A percentile compares a stretch with the other conserved stretches of the same genome.
Evolutionary conservation across 2,797 vertebrate species (phyloP).

Genomic region (Graptemys geographica): DNA sequence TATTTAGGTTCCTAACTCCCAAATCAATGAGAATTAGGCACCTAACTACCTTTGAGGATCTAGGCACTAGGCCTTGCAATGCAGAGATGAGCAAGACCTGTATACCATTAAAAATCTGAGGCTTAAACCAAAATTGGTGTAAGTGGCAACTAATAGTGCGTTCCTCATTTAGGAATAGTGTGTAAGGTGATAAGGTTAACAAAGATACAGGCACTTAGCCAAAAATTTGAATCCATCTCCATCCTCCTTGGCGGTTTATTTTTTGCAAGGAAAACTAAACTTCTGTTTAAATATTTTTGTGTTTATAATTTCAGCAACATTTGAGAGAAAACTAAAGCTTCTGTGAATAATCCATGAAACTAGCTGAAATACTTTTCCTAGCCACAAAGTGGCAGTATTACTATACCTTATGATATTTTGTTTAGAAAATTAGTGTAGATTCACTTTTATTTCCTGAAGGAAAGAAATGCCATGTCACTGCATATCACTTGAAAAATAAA

Average conservation of each 20-base stretch:
- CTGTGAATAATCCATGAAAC: not conserved
- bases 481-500: not conserved
- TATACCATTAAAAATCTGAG: not conserved
- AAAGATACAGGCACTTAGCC: not conserved
- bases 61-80: not conserved
- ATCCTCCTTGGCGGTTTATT: not conserved
- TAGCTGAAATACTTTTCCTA: not conserved
- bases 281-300: not conserved
- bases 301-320: not conserved
- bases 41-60: not conserved
- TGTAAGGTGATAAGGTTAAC: not conserved
- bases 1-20: not conserved
- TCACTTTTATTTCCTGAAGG: not conserved
- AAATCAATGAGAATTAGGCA: not conserved
- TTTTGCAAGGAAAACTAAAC: not conserved
- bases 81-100: not conserved
- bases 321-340: not conserved
- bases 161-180: not conserved
- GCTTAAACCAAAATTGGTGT: not conserved
- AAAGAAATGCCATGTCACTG: constrained; percentile 13
- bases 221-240: not conserved
- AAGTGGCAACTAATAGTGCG: not conserved
- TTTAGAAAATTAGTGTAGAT: not conserved
- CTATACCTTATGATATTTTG: not conserved
- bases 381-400: constrained; percentile 69